phyloP scores from a whole-genome alignment of 2,797 vertebrate species.

The Ispidina lecontei region DNA sequence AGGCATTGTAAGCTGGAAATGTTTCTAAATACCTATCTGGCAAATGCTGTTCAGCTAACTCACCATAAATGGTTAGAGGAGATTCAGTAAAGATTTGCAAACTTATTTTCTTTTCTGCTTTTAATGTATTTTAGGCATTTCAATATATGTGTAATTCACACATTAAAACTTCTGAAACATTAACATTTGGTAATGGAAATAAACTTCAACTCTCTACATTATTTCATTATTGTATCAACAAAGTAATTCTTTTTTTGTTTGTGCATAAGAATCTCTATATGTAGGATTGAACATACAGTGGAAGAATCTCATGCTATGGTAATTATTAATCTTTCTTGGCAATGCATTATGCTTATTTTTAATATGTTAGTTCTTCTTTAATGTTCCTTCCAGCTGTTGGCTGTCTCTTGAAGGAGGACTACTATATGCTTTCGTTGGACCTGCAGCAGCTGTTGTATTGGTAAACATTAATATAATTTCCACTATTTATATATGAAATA shows the following conservation, averaged over 20 bases:
- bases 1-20: neutral
- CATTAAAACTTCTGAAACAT: slow-evolving; percentile 12
- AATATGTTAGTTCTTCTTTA: slow-evolving; percentile 83
- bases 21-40: neutral
- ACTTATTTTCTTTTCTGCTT: neutral
- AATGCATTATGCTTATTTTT: slow-evolving; percentile 75
- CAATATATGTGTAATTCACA: neutral
- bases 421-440: slow-evolving; percentile 98
- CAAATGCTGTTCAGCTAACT: neutral
- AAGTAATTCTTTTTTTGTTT: slow-evolving; percentile 36
- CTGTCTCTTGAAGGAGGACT: slow-evolving; percentile 98
- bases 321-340: slow-evolving; percentile 36
- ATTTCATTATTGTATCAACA: neutral
- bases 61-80: neutral
- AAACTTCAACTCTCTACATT: neutral
- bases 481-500: neutral
- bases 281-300: slow-evolving; percentile 68
- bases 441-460: slow-evolving; percentile 98
- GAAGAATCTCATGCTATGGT: slow-evolving; percentile 60
- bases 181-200: neutral
- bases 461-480: slow-evolving; percentile 80
- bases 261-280: slow-evolving; percentile 60
- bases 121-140: neutral
- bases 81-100: neutral
- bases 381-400: slow-evolving; percentile 92